A percentile compares a stretch with the other conserved stretches of the same genome.
phyloP scores from a whole-genome alignment of 2,797 vertebrate species.

The Sebastes hubbsi region DNA sequence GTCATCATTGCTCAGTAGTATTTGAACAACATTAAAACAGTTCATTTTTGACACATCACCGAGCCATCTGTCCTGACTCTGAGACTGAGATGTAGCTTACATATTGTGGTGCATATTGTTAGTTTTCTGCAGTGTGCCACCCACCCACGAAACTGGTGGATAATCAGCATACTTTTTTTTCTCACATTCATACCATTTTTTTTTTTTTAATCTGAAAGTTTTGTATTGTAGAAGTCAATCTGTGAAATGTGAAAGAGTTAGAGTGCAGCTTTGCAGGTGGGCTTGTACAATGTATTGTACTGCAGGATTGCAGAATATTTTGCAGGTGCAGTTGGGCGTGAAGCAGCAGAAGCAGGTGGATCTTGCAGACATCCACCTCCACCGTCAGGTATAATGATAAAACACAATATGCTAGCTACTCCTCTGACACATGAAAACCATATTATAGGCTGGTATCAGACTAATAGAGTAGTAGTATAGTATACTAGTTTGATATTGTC shows the following conservation, averaged over 20 bases:
- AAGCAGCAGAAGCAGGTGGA: constrained; percentile 26
- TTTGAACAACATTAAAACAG: not conserved
- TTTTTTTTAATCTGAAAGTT: not conserved
- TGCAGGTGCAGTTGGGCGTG: constrained; percentile 23
- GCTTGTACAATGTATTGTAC: not conserved
- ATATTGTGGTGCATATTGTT: constrained; percentile 21
- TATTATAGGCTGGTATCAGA: not conserved
- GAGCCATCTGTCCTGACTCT: constrained; percentile 8
- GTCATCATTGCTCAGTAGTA: too few relatives aligned
- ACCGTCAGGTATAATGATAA: not conserved
- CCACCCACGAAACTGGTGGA: constrained; percentile 3
- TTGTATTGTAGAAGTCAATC: not conserved
- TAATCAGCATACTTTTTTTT: not conserved
- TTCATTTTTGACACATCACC: not conserved
- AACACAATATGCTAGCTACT: not conserved
- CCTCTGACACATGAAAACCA: not conserved
- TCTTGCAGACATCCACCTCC: constrained; percentile 6
- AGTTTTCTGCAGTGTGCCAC: constrained; percentile 4
- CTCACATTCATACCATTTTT: not conserved
- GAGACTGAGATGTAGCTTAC: not conserved
- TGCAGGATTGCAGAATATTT: constrained; percentile 4
- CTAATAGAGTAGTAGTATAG: too few relatives aligned
- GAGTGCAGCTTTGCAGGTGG: not conserved
- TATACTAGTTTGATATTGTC: not conserved
- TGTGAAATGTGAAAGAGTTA: not conserved